These are phyloP conservation scores for Aphaenogaster rudis DNA, from an alignment of 1,140 invertebrate species.

Conservation along the genomic window DNA sequence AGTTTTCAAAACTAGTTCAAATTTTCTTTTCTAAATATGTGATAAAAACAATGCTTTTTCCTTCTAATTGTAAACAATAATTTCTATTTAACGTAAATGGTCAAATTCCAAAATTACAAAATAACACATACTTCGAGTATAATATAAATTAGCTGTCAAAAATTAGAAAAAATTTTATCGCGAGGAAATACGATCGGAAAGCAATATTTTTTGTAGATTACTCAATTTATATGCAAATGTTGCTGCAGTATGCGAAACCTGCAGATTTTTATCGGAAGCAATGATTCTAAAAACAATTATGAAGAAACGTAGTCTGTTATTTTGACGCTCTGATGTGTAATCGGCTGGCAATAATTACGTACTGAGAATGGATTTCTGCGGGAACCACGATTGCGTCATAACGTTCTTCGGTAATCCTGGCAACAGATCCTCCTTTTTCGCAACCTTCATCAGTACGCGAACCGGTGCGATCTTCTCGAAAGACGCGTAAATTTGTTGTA, in stretches of 20 bases:
- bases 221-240: slow-evolving; percentile 31
- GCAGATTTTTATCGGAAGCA: neutral
- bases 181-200: neutral
- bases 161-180: slow-evolving; percentile 19
- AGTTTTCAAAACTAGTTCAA: neutral
- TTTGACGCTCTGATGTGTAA: neutral
- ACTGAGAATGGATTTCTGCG: slow-evolving; percentile 65
- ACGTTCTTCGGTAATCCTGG: slow-evolving; percentile 77
- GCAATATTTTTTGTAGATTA: neutral
- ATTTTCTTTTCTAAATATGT: neutral
- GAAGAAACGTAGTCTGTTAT: neutral
- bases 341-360: slow-evolving; percentile 10
- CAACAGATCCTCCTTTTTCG: slow-evolving; percentile 69
- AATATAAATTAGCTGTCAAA: neutral
- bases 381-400: slow-evolving; percentile 64
- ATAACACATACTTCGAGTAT: neutral
- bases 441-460: slow-evolving; percentile 78
- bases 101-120: neutral
- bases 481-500: slow-evolving; percentile 88
- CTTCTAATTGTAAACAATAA: neutral
- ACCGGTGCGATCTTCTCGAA: slow-evolving; percentile 86
- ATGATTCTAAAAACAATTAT: neutral
- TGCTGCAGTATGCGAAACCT: neutral
- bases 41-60: neutral
- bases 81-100: neutral